A percentile compares a stretch with the other conserved stretches of the same genome.
Evolutionary conservation across 2,113 vertebrate species (phyloP).

Genomic region (Centropus unirufus): DNA sequence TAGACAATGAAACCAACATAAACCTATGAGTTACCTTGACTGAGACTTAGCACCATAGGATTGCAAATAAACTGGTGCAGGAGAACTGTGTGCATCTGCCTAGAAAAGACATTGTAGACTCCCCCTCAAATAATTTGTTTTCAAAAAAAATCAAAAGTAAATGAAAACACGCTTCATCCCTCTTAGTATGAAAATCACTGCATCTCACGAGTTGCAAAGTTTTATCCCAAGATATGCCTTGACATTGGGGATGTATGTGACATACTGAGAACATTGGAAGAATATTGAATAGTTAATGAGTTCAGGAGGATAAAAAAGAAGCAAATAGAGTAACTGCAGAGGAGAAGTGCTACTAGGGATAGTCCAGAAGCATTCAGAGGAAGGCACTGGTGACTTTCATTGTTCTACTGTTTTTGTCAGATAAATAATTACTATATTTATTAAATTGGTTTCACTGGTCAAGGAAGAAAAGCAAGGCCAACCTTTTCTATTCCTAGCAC

Average conservation of each 20-base stretch:
- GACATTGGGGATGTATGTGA: neutral
- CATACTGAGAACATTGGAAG: neutral
- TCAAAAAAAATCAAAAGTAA: neutral
- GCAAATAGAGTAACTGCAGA: neutral
- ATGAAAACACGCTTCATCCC: neutral
- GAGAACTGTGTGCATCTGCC: neutral
- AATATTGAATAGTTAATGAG: neutral
- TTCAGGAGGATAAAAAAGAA: neutral
- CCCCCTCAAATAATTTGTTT: no score
- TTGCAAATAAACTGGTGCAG: neutral
- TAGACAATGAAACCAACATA: neutral
- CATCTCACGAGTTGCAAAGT: neutral
- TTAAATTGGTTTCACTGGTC: neutral
- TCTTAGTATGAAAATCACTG: neutral
- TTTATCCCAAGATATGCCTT: neutral
- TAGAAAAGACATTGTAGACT: neutral
- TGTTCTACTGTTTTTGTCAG: neutral
- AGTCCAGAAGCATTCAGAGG: neutral
- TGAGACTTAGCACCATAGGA: neutral
- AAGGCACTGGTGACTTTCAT: rapidly evolving
- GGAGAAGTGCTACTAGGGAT: neutral
- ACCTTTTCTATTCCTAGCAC: neutral
- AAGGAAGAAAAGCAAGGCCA: neutral
- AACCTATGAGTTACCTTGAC: neutral
- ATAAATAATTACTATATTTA: neutral